These are phyloP conservation scores for Chelmon rostratus DNA, from an alignment of 2,797 vertebrate species.

Conservation along the genomic window DNA sequence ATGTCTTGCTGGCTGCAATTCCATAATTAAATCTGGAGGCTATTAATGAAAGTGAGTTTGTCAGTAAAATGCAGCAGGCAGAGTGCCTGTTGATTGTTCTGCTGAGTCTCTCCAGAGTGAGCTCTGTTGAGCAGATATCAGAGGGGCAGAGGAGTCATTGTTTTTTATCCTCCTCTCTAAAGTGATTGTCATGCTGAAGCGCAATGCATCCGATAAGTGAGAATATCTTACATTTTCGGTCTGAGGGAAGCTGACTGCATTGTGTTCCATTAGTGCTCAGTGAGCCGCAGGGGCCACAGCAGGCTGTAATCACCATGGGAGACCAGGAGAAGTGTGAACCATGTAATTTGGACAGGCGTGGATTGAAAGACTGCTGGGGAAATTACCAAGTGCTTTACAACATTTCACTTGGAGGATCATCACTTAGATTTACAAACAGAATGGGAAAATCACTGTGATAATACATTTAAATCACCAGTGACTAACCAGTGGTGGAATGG, in stretches of 20 bases:
- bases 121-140: conserved; percentile 33
- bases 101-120: conserved; percentile 7
- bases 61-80: conserved; percentile 17
- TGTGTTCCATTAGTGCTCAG: conserved; percentile 39
- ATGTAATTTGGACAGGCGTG: conserved; percentile 52
- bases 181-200: conserved; percentile 39
- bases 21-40: conserved; percentile 31
- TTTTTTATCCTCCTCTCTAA: conserved; percentile 33
- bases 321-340: conserved; percentile 42
- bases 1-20: not conserved
- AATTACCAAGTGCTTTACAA: conserved; percentile 35
- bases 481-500: not conserved
- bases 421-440: conserved; percentile 7
- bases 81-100: conserved; percentile 15
- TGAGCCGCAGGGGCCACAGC: conserved; percentile 28
- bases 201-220: conserved; percentile 8
- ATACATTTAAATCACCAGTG: conserved; percentile 8
- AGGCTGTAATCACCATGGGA: conserved; percentile 45
- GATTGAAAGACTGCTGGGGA: conserved; percentile 41
- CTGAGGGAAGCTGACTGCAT: conserved; percentile 15
- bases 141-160: conserved; percentile 12
- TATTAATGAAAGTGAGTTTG: conserved; percentile 26
- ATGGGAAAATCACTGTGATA: conserved; percentile 5
- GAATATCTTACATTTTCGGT: conserved; percentile 32
- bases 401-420: conserved; percentile 3